Conservation (phyloP, 2,797 vertebrate genomes). For the Pipistrellus kuhlii region DNA sequence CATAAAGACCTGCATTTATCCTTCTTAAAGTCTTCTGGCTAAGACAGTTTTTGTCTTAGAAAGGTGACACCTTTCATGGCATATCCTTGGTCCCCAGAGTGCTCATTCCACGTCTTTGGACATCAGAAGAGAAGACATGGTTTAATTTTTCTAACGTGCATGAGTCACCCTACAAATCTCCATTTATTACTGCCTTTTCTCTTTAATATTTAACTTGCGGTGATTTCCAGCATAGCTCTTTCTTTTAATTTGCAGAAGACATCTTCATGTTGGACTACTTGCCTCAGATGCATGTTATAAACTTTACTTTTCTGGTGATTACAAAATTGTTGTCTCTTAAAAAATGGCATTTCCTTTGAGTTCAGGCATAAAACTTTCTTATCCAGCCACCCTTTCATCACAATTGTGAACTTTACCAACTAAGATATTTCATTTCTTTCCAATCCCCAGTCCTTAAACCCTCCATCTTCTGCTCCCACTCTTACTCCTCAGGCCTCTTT, state of each 20-base stretch:
- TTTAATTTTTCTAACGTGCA: not conserved
- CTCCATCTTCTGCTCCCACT: not conserved
- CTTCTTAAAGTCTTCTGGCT: not conserved
- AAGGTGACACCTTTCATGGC: not conserved
- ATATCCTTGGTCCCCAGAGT: not conserved
- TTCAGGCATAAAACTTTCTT: conserved; percentile 20
- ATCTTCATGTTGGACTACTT: conserved; percentile 21
- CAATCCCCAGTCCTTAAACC: not conserved
- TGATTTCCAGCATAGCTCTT: not conserved
- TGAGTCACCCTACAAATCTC: not conserved
- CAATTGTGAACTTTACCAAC: conserved; percentile 23
- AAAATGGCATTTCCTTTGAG: conserved; percentile 35
- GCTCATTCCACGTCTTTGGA: not conserved
- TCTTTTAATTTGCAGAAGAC: conserved; percentile 49
- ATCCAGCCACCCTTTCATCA: not conserved
- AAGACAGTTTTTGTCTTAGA: not conserved
- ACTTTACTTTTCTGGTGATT: conserved; percentile 46
- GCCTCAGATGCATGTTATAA: not conserved
- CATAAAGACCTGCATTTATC: not conserved
- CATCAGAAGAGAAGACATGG: not conserved
- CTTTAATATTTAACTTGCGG: conserved; percentile 52
- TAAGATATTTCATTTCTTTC: conserved; percentile 15
- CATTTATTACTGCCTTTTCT: not conserved
- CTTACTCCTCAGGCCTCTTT: not conserved
- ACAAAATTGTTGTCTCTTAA: conserved; percentile 49